phyloP scores from a whole-genome alignment of 2,797 vertebrate species.

The Danio aesculapii region DNA sequence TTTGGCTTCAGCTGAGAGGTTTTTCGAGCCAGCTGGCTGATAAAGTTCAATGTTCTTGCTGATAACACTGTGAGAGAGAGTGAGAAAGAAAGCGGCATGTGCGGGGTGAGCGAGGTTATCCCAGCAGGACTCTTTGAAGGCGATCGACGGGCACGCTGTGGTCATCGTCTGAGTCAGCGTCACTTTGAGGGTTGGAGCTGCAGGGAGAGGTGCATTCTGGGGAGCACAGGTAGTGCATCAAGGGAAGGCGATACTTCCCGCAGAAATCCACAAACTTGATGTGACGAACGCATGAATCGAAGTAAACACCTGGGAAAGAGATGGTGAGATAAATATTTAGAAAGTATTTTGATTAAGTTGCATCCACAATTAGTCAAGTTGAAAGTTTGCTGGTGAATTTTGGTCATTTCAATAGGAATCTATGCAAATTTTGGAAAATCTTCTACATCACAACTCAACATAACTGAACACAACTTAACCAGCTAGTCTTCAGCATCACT shows the following conservation, averaged over 20 bases:
- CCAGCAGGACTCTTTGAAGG: constrained; percentile 97
- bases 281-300: constrained; percentile 97
- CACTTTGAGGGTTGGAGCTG: constrained; percentile 95
- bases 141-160: constrained; percentile 88
- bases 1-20: constrained; percentile 43
- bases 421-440: too few relatives aligned
- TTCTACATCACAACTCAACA: too few relatives aligned
- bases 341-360: not conserved
- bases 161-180: constrained; percentile 96
- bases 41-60: constrained; percentile 40
- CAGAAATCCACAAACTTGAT: constrained; percentile 99
- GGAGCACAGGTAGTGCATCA: constrained; percentile 99
- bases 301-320: constrained; percentile 90
- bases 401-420: too few relatives aligned
- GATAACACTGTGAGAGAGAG: constrained; percentile 35
- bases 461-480: too few relatives aligned
- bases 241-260: constrained; percentile 95
- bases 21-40: constrained; percentile 17
- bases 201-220: constrained; percentile 95
- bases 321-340: not conserved
- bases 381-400: too few relatives aligned
- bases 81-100: not conserved
- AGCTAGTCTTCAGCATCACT: too few relatives aligned
- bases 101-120: constrained; percentile 72
- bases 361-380: too few relatives aligned